Conservation (phyloP, 92 coral and sea anemone species). For the Phenganax marumi region DNA sequence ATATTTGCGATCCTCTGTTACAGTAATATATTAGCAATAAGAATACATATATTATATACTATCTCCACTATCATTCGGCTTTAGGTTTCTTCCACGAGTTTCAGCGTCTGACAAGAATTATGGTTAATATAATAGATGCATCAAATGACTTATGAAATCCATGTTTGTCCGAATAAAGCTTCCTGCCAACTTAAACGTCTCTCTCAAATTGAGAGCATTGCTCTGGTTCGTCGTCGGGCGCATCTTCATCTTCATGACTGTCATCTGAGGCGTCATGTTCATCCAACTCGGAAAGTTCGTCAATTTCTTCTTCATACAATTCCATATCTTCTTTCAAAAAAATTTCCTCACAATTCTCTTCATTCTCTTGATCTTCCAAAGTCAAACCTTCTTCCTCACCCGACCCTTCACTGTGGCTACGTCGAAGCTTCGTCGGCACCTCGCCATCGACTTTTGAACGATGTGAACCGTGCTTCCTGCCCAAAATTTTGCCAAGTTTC, state of each 20-base stretch:
- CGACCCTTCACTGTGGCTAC: neutral
- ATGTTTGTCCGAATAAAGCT: neutral
- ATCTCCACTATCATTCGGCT: neutral
- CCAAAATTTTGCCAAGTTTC: constrained; percentile 27
- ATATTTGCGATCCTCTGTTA: neutral
- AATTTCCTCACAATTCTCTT: neutral
- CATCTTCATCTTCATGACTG: neutral
- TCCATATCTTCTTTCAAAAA: neutral
- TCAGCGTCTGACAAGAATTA: no score
- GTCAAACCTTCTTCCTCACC: neutral
- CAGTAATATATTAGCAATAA: neutral
- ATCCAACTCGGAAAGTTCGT: neutral
- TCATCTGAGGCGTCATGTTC: neutral
- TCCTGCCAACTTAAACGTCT: neutral
- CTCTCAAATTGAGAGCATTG: neutral
- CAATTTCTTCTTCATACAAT: neutral
- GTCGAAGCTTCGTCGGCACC: constrained; percentile 10
- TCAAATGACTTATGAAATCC: no score
- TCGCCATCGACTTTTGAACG: constrained; percentile 18
- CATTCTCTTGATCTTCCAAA: neutral
- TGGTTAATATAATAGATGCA: no score
- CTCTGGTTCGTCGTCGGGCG: neutral
- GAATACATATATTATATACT: neutral
- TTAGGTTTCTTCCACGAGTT: neutral
- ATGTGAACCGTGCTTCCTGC: neutral